Percentiles rank a stretch among this genome's conserved stretches.
phyloP scores from a whole-genome alignment of 2,797 vertebrate genomes.

The Mus caroli region DNA sequence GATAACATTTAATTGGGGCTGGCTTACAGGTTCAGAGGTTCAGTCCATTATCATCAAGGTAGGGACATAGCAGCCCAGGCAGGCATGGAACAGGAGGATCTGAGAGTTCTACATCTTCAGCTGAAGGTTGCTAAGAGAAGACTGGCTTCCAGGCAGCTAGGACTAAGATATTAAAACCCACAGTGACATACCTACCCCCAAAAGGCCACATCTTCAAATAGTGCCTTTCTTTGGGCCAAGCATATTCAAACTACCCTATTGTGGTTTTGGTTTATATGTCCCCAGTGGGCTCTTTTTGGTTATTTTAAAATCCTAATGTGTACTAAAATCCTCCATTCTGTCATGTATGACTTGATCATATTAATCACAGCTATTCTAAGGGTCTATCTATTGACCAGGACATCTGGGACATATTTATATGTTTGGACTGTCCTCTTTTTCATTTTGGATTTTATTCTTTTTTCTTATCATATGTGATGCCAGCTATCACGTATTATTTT shows the following conservation, averaged over 20 bases:
- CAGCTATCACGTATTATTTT: neutral
- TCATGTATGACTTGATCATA: neutral
- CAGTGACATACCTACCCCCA: too few species aligned
- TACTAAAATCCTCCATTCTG: conserved; percentile 15
- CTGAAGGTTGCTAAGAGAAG: too few species aligned
- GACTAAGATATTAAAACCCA: too few species aligned
- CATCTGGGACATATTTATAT: neutral
- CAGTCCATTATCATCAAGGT: too few species aligned
- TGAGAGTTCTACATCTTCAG: too few species aligned
- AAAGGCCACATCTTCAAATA: too few species aligned
- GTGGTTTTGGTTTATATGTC: neutral
- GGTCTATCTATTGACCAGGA: neutral
- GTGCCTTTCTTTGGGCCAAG: too few species aligned
- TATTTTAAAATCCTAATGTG: neutral
- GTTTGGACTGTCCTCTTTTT: conserved; percentile 23
- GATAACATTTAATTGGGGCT: too few species aligned
- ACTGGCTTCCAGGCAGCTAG: too few species aligned
- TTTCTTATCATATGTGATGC: neutral
- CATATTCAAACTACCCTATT: neutral
- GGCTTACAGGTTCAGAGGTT: too few species aligned
- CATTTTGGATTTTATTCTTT: neutral
- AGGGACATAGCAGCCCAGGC: too few species aligned
- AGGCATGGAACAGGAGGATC: too few species aligned
- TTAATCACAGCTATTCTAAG: neutral
- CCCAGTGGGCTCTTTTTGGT: neutral